These are phyloP conservation scores for Mobula birostris DNA, from an alignment of 2,113 vertebrate genomes.

Conservation along the genomic window DNA sequence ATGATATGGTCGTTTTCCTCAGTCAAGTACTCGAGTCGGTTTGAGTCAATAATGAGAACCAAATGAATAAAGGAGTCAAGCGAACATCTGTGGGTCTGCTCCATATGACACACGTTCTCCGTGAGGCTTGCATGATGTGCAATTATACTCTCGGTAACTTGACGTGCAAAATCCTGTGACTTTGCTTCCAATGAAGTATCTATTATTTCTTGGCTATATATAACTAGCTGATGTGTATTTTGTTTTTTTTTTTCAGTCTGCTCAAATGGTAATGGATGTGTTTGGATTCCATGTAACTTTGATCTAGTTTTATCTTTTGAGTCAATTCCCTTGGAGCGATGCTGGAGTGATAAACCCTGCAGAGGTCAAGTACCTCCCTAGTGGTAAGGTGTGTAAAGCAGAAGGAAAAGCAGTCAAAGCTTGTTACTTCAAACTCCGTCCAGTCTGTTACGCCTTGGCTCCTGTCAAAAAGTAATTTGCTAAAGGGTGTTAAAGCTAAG, in stretches of 20 bases:
- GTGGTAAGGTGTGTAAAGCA: background rate
- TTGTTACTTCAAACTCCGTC: background rate
- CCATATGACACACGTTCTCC: slow-evolving; percentile 59
- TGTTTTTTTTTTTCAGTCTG: background rate
- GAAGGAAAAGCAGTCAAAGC: background rate
- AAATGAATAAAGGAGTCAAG: slow-evolving; percentile 67
- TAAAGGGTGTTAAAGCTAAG: background rate
- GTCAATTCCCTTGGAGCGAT: background rate
- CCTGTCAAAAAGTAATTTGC: background rate
- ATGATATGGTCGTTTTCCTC: slow-evolving; percentile 71
- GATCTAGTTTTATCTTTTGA: background rate
- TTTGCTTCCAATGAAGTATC: slow-evolving; percentile 34
- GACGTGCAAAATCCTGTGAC: slow-evolving; percentile 53
- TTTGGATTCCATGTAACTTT: background rate
- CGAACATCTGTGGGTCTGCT: slow-evolving; percentile 68
- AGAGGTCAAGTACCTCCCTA: background rate
- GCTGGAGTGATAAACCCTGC: background rate
- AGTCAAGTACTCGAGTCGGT: slow-evolving; percentile 63
- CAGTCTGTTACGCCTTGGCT: background rate
- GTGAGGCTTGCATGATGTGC: slow-evolving; percentile 67
- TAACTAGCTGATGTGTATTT: background rate
- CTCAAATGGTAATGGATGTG: background rate
- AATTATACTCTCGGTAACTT: slow-evolving; percentile 55
- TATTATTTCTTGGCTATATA: background rate
- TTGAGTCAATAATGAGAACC: slow-evolving; percentile 78